Conservation (phyloP, 2,888 invertebrate species). For the Melieria crassipennis region DNA sequence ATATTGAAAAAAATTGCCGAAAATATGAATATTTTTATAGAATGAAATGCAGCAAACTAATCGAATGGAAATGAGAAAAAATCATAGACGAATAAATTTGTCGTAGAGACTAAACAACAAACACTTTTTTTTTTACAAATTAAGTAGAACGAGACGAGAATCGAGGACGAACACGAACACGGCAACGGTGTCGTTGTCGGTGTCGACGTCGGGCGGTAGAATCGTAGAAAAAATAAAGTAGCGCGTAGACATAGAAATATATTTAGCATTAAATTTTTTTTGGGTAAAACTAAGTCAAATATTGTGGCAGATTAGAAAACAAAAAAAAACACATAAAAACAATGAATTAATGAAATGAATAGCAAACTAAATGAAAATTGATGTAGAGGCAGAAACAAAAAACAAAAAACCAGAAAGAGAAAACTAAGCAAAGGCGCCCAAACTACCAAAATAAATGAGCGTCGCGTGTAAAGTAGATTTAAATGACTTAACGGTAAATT, state of each 20-base stretch:
- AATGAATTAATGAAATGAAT: slow-evolving; percentile 10
- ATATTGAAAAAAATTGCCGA: slow-evolving; percentile 25
- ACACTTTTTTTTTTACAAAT: background rate
- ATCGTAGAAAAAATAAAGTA: slow-evolving; percentile 8
- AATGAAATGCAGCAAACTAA: slow-evolving; percentile 22
- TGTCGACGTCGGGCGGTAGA: background rate
- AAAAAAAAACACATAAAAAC: slow-evolving; percentile 18
- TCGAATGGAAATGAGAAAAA: slow-evolving; percentile 13
- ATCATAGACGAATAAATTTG: no score
- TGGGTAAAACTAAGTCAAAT: slow-evolving; percentile 18
- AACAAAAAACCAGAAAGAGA: background rate
- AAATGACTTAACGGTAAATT: no score
- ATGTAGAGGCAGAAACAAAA: background rate
- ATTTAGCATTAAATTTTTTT: background rate
- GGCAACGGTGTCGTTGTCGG: no score
- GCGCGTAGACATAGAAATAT: no score
- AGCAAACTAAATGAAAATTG: no score
- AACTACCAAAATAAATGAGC: no score
- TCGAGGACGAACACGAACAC: background rate
- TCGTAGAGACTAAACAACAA: background rate
- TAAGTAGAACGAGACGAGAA: no score
- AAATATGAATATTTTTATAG: slow-evolving; percentile 38
- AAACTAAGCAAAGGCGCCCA: no score
- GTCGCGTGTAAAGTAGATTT: no score
- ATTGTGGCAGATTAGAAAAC: slow-evolving; percentile 22